These are phyloP conservation scores for Omphaloscelis lunosa DNA, from an alignment of 2,888 invertebrate genomes.

Conservation along the genomic window DNA sequence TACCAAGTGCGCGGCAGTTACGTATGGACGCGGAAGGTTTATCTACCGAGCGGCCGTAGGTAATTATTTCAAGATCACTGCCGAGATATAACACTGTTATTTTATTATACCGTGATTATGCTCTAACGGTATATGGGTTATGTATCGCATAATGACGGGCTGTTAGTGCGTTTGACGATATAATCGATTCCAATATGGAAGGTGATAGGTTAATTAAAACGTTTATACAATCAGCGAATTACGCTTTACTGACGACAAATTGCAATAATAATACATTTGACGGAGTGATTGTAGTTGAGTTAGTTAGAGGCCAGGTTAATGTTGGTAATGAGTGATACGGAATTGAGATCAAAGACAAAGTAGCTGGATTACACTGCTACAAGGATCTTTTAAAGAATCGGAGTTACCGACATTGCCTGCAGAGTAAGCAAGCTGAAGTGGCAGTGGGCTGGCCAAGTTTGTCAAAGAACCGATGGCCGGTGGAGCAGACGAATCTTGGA, in stretches of 20 bases:
- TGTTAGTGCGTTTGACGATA: slow-evolving; percentile 49
- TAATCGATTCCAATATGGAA: slow-evolving; percentile 57
- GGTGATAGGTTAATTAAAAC: slow-evolving; percentile 57
- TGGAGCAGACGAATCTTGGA: no score
- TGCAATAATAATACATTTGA: slow-evolving; percentile 35
- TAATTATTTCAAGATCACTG: no score
- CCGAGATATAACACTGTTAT: no score
- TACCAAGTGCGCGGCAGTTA: no score
- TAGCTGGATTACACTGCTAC: not conserved
- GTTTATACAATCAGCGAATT: slow-evolving; percentile 36
- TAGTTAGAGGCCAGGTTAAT: slow-evolving; percentile 13
- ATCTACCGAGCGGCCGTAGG: no score
- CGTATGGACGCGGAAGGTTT: no score
- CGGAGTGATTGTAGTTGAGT: not conserved
- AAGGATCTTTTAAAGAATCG: no score
- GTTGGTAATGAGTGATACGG: not conserved
- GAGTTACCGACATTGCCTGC: no score
- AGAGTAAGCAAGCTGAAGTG: no score
- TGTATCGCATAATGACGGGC: slow-evolving; percentile 34
- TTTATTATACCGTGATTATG: no score
- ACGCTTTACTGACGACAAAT: slow-evolving; percentile 34
- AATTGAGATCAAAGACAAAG: not conserved
- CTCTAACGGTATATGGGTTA: slow-evolving; percentile 21
- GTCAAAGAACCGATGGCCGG: no score
- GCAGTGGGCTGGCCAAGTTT: no score